Evolutionary conservation across 2,797 vertebrate genomes (phyloP).

Genomic region (Notolepis coatsorum): DNA sequence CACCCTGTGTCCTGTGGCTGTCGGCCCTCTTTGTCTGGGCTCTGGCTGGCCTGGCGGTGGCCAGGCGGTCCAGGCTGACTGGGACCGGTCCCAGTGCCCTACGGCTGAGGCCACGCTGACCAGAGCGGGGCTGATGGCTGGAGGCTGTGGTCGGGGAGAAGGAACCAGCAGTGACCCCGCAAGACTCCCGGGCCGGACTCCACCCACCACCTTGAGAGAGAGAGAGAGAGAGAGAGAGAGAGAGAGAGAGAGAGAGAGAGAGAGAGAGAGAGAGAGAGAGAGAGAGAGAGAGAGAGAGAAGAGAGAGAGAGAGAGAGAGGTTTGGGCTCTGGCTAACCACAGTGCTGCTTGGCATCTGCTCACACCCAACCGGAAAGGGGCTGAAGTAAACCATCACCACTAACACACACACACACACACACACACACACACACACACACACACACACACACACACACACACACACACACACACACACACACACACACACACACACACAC

Average conservation of each 20-base stretch:
- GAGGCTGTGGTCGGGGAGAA: slow-evolving; percentile 60
- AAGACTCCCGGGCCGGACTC: slow-evolving; percentile 75
- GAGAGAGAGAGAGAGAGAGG: neutral
- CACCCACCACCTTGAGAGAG: too few relatives aligned
- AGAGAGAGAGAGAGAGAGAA: neutral
- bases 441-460: neutral
- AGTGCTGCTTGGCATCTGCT: slow-evolving; percentile 52
- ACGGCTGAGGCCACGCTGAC: slow-evolving; percentile 13
- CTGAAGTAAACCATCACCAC: slow-evolving; percentile 36
- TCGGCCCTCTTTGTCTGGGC: slow-evolving; percentile 55
- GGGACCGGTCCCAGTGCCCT: slow-evolving; percentile 43
- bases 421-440: neutral
- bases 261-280: slow-evolving; percentile 6
- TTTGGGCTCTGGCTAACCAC: slow-evolving; percentile 34
- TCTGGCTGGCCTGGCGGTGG: slow-evolving; percentile 31
- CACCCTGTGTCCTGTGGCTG: slow-evolving; percentile 5
- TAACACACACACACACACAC: slow-evolving; percentile 11
- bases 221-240: slow-evolving; percentile 8
- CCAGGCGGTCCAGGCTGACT: slow-evolving; percentile 14
- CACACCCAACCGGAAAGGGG: slow-evolving; percentile 46
- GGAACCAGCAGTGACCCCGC: slow-evolving; percentile 70
- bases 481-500: slow-evolving; percentile 1
- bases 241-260: neutral
- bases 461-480: slow-evolving; percentile 3
- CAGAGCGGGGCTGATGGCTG: slow-evolving; percentile 27